phyloP scores from a whole-genome alignment of 2,797 vertebrate genomes.

The Psittacula derbiana region DNA sequence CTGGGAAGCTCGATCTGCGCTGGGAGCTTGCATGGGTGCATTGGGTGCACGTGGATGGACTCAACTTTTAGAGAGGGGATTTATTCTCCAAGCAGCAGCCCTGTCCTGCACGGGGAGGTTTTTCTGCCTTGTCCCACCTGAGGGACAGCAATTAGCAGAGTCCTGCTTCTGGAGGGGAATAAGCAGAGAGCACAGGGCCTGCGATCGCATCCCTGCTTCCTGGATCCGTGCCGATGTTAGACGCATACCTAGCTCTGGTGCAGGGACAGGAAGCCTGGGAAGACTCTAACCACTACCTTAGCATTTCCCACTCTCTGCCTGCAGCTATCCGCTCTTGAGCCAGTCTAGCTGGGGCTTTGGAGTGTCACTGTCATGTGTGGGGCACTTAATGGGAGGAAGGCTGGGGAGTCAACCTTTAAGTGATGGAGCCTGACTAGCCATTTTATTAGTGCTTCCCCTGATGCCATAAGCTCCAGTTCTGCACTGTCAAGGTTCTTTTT shows the following conservation, averaged over 20 bases:
- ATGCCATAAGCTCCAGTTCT: background rate
- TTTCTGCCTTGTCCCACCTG: background rate
- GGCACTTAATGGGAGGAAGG: background rate
- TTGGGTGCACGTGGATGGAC: background rate
- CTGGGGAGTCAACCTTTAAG: background rate
- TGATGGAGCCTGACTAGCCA: background rate
- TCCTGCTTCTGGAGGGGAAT: background rate
- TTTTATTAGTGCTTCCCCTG: background rate
- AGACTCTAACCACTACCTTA: background rate
- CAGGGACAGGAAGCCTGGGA: background rate
- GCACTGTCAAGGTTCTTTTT: background rate
- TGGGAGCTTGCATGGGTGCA: background rate
- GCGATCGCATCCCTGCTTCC: background rate
- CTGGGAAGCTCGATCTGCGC: background rate
- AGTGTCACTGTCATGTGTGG: background rate
- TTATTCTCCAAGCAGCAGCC: background rate
- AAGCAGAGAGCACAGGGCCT: background rate
- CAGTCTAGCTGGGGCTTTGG: background rate
- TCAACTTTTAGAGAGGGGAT: background rate
- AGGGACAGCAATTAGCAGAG: background rate
- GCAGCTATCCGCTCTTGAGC: background rate
- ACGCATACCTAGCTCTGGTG: rapidly evolving
- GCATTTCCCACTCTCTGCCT: background rate
- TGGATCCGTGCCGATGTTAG: rapidly evolving
- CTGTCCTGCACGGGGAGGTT: background rate